Conservation (phyloP, 2,888 invertebrate genomes). For the Galerucella nymphaeae region DNA sequence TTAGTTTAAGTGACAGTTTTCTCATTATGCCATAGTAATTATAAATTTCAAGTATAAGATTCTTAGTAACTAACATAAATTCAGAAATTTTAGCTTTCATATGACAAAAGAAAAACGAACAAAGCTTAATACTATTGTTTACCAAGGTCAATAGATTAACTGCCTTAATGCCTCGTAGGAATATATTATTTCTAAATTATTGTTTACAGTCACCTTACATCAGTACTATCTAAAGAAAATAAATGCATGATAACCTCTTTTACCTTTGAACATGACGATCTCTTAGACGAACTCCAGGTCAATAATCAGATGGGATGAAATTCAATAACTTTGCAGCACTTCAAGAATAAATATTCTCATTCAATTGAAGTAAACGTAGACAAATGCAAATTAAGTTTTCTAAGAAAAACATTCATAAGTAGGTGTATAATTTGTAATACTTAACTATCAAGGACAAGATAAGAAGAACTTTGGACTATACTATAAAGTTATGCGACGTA, state of each 20-base stretch:
- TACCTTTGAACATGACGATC: conserved; percentile 14
- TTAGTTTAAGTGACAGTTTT: too few relatives aligned
- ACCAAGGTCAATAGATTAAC: too few relatives aligned
- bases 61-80: too few relatives aligned
- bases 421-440: conserved; percentile 1
- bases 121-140: too few relatives aligned
- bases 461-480: conserved; percentile 28
- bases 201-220: conserved; percentile 3
- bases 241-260: background rate
- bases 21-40: too few relatives aligned
- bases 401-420: conserved; percentile 11
- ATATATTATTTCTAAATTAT: background rate
- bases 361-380: background rate
- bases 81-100: too few relatives aligned
- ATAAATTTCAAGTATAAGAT: too few relatives aligned
- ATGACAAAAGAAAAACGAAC: too few relatives aligned
- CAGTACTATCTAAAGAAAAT: background rate
- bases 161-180: background rate
- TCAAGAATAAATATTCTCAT: background rate
- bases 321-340: conserved; percentile 2
- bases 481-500: conserved; percentile 25
- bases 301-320: background rate
- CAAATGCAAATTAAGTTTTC: conserved; percentile 3
- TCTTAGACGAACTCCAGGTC: background rate
- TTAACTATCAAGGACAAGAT: conserved; percentile 19